A percentile compares a stretch with the other conserved stretches of the same genome.
These are phyloP conservation scores for Ditylenchus weischeri DNA, from an alignment of 2,888 invertebrate species.

Conservation along the genomic window DNA sequence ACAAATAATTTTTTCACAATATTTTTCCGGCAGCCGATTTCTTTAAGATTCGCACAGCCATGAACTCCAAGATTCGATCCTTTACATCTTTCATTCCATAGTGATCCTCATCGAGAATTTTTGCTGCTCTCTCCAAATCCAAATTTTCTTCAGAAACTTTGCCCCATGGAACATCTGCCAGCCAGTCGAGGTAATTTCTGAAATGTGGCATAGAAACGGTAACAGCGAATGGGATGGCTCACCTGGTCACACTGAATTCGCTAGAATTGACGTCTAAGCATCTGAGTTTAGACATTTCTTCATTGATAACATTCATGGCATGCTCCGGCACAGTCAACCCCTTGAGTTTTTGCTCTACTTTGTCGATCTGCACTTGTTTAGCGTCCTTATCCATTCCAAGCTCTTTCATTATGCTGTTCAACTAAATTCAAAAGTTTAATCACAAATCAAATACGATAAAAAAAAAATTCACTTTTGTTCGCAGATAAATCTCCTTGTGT, in stretches of 20 bases:
- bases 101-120: constrained; percentile 72
- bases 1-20: constrained; percentile 65
- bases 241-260: constrained; percentile 76
- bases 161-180: constrained; percentile 95
- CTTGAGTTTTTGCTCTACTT: constrained; percentile 83
- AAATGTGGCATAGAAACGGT: too few species aligned
- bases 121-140: constrained; percentile 74
- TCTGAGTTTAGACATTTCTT: constrained; percentile 84
- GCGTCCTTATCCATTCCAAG: constrained; percentile 97
- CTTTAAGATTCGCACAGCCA: constrained; percentile 93
- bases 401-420: constrained; percentile 96
- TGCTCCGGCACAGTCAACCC: constrained; percentile 79
- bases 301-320: constrained; percentile 89
- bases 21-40: constrained; percentile 91
- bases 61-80: constrained; percentile 93
- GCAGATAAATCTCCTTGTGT: constrained; percentile 92
- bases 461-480: constrained; percentile 71
- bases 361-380: constrained; percentile 96
- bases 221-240: too few species aligned
- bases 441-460: too few species aligned
- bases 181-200: constrained; percentile 95
- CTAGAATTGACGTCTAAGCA: constrained; percentile 96
- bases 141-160: constrained; percentile 85
- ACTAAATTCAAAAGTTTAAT: constrained; percentile 45
- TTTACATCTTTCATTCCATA: constrained; percentile 98